A percentile compares a stretch with the other conserved stretches of the same genome.
These are phyloP conservation scores for Smithornis capensis DNA, from an alignment of 2,113 vertebrate species.

Conservation along the genomic window DNA sequence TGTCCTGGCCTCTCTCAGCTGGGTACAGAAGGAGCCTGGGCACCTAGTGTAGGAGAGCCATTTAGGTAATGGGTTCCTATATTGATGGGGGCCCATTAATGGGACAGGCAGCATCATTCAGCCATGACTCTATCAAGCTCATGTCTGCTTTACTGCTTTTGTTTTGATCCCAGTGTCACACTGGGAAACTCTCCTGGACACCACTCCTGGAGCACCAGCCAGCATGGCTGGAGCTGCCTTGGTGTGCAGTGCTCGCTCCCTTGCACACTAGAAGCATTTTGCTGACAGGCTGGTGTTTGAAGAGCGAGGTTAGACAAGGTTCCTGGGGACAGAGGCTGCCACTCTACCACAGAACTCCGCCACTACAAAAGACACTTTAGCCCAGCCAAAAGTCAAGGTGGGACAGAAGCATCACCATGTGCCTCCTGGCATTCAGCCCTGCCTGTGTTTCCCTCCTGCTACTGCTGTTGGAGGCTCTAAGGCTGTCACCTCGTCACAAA, in stretches of 20 bases:
- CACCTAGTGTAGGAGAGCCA: not conserved
- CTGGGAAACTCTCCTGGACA: not conserved
- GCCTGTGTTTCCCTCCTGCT: not conserved
- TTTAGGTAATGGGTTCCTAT: not conserved
- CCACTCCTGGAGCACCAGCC: not conserved
- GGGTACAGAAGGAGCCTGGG: not conserved
- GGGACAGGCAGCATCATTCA: not conserved
- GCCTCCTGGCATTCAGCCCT: not conserved
- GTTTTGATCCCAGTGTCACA: not conserved
- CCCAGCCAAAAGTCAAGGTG: not conserved
- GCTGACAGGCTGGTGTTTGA: accelerated
- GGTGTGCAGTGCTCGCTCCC: not conserved
- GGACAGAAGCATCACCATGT: not conserved
- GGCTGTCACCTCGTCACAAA: not conserved
- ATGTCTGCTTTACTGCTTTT: not conserved
- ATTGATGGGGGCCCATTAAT: not conserved
- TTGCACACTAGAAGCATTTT: not conserved
- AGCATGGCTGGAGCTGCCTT: not conserved
- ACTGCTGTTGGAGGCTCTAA: not conserved
- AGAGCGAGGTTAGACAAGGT: not conserved
- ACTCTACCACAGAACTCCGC: not conserved
- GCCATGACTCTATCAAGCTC: not conserved
- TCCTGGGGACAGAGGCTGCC: not conserved
- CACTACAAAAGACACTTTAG: not conserved
- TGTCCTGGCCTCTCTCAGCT: not conserved